Evolutionary conservation across 2,797 vertebrate genomes (phyloP), one percentile per base, ranked within the genome.

Genomic region (Myoxocephalus aenaeus): DNA sequence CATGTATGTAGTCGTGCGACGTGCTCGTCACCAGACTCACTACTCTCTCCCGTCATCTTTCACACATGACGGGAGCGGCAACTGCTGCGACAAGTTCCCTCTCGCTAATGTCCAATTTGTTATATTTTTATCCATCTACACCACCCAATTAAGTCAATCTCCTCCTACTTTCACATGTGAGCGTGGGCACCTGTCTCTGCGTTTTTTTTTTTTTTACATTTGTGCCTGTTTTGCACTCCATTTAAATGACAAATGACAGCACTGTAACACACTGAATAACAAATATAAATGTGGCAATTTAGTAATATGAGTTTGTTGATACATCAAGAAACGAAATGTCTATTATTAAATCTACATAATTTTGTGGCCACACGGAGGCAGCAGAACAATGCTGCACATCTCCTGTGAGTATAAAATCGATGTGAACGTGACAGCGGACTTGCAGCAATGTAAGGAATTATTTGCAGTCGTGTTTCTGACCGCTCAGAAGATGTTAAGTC

Each of bases 31-130:
- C 59, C 61, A 79, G 34, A 68, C 66, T 61, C 46, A 18, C 53
- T 34, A 50, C 34, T 79, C 73, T 79, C 74, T 76, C 66, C 59
- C 75, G 68, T 69, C 82, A 83, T 86, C 61, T 66, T 61, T 83
- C 73, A 84, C 27, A 73, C 44, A 66, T 77, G 77, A 77, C 59
- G 7, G 20, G 20, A 59, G 51, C 73, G 77, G 75, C 58, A 70
- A 58, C 22, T 68, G 61, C 32, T 70, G 54, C 75, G 79, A 77
- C 80, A 88, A 80, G 59, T 57, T 57, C 20, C 58, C 25, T 70
- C 42, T 77, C 14, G 7, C 59, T 63, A 56, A 48, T 65, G 66
- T 70, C 66, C 64, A 78, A 66, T 87, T 83, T 86, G 65, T 70
- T 85, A 76, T 63, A 34, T 65, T 79, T 76, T 81, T 29, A 57